These are phyloP conservation scores for Patagioenas fasciata DNA, from an alignment of 2,113 vertebrate species.

Conservation along the genomic window DNA sequence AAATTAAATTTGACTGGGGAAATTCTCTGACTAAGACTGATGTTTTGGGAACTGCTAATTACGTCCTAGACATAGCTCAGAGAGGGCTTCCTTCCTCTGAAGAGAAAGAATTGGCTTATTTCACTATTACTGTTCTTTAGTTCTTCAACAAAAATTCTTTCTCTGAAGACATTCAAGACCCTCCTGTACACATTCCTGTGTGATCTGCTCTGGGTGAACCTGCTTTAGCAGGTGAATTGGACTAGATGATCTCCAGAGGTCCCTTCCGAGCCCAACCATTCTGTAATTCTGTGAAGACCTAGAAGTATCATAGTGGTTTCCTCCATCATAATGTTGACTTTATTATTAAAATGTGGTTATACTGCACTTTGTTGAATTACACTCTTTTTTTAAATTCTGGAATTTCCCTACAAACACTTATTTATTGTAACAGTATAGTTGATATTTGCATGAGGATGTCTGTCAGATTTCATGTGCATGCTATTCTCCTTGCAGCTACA, in stretches of 20 bases:
- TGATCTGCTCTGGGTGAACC: too few relatives aligned
- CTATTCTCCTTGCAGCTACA: neutral
- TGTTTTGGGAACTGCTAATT: neutral
- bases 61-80: neutral
- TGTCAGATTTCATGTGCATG: neutral
- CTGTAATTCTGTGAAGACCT: too few relatives aligned
- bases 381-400: neutral
- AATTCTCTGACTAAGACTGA: neutral
- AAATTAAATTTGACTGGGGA: neutral
- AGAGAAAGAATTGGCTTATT: neutral
- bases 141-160: neutral
- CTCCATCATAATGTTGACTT: neutral
- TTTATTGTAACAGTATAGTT: neutral
- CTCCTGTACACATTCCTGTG: neutral
- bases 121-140: neutral
- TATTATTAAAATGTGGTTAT: neutral
- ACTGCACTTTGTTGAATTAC: neutral
- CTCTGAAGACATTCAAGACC: neutral
- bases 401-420: neutral
- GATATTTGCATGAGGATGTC: neutral
- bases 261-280: too few relatives aligned
- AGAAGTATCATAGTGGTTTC: neutral
- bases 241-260: too few relatives aligned
- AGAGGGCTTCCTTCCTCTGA: neutral
- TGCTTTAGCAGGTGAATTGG: too few relatives aligned